Conservation (phyloP, 2,113 vertebrate genomes). For the Pleuronectes platessa region DNA sequence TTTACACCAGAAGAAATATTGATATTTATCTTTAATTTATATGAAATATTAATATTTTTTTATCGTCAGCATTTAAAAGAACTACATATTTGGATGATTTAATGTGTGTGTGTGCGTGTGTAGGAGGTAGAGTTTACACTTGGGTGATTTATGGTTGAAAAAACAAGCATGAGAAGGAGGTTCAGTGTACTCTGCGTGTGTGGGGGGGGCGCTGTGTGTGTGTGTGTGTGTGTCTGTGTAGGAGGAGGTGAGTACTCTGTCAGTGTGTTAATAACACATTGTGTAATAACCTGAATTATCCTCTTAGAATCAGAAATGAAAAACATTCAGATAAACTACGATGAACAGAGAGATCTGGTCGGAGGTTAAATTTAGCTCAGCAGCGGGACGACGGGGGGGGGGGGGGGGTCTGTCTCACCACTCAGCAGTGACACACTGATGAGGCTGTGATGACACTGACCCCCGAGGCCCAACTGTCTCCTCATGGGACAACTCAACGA, state of each 20-base stretch:
- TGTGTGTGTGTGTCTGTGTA: conserved; percentile 10
- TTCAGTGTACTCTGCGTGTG: neutral
- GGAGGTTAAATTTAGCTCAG: conserved; percentile 48
- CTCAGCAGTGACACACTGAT: conserved; percentile 60
- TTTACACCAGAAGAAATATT: neutral
- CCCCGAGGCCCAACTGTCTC: conserved; percentile 1
- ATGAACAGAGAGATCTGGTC: too few relatives aligned
- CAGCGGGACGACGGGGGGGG: neutral
- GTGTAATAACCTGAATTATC: conserved; percentile 33
- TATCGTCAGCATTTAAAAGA: too few relatives aligned
- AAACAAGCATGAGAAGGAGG: neutral
- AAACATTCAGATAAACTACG: neutral
- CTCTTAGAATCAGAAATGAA: neutral
- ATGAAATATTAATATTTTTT: neutral
- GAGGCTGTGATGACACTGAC: too few relatives aligned
- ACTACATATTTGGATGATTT: neutral
- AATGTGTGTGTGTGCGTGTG: neutral
- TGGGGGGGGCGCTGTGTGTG: conserved; percentile 9
- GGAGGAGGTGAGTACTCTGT: conserved; percentile 17
- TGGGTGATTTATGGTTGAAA: neutral
- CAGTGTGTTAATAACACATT: conserved; percentile 44
- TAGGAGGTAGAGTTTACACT: neutral
- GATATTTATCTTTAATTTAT: neutral
- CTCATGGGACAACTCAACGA: too few relatives aligned
- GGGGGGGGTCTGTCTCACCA: conserved; percentile 28